Evolutionary conservation across 2,797 vertebrate species (phyloP).

Genomic region (Myiotriccus ornatus): DNA sequence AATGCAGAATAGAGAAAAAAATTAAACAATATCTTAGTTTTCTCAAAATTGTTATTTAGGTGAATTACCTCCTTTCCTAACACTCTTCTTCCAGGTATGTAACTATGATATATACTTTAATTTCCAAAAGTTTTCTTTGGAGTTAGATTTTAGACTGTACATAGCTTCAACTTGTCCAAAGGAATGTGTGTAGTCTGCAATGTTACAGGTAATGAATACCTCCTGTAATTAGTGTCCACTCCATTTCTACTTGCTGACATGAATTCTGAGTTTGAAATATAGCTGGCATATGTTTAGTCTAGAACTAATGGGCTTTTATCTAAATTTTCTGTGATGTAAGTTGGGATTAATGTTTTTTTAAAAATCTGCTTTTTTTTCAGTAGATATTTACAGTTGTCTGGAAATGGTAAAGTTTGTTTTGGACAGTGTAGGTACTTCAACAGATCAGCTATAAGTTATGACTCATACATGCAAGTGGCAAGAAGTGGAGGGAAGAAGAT

Average conservation of each 20-base stretch:
- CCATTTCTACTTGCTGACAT: slow-evolving; percentile 39
- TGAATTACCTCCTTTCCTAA: not conserved
- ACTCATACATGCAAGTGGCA: not conserved
- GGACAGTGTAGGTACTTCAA: not conserved
- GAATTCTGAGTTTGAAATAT: slow-evolving; percentile 39
- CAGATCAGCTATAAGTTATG: not conserved
- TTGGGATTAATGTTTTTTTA: not conserved
- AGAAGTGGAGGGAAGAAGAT: not conserved
- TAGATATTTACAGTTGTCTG: slow-evolving; percentile 30
- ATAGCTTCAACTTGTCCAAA: not conserved
- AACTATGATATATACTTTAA: not conserved
- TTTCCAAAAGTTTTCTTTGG: not conserved
- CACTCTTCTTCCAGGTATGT: not conserved
- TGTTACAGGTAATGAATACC: not conserved
- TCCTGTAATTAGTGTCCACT: slow-evolving; percentile 16
- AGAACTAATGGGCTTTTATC: slow-evolving; percentile 33
- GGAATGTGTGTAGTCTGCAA: slow-evolving; percentile 6
- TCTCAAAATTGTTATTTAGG: not conserved
- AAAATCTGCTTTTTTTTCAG: not conserved
- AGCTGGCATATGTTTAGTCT: slow-evolving; percentile 37
- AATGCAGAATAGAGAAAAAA: not conserved
- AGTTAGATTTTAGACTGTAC: not conserved
- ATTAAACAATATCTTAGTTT: not conserved
- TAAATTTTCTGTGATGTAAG: slow-evolving; percentile 56
- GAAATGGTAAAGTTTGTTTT: slow-evolving; percentile 15